Evolutionary conservation across 2,888 invertebrate genomes (phyloP).

Genomic region (Eristalis pertinax): DNA sequence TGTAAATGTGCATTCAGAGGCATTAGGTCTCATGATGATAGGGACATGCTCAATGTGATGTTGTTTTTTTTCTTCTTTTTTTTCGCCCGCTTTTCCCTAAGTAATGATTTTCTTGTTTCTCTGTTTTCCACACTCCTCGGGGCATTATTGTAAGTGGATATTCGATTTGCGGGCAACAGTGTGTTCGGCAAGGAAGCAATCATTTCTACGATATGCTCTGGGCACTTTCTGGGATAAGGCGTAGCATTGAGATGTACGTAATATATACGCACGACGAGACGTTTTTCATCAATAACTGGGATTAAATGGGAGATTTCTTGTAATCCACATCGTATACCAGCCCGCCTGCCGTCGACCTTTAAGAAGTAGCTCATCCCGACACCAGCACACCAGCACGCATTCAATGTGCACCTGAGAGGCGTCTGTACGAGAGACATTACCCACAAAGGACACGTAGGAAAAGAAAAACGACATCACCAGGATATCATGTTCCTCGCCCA

Average conservation of each 20-base stretch:
- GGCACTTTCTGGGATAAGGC: too few relatives aligned
- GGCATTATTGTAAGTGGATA: neutral
- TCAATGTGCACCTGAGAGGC: constrained; percentile 30
- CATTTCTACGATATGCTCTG: neutral
- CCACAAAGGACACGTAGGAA: constrained; percentile 34
- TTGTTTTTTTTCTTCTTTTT: constrained; percentile 10
- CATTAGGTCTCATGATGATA: constrained; percentile 48
- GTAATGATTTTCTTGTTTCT: constrained; percentile 3
- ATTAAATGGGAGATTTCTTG: too few relatives aligned
- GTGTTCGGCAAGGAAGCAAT: neutral
- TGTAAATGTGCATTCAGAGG: constrained; percentile 64
- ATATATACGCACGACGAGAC: too few relatives aligned
- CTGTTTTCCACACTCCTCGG: neutral
- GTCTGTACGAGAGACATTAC: constrained; percentile 38
- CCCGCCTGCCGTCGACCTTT: constrained; percentile 45
- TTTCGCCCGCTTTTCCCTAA: neutral
- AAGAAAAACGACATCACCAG: neutral
- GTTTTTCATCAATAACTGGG: too few relatives aligned
- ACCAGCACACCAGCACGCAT: constrained; percentile 38
- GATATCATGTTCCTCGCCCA: neutral
- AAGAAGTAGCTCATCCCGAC: constrained; percentile 49
- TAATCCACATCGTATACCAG: neutral
- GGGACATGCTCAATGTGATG: constrained; percentile 37
- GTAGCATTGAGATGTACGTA: too few relatives aligned
- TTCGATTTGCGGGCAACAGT: neutral